phyloP scores from a whole-genome alignment of 2,113 vertebrate species.

The Laticauda laticaudata region DNA sequence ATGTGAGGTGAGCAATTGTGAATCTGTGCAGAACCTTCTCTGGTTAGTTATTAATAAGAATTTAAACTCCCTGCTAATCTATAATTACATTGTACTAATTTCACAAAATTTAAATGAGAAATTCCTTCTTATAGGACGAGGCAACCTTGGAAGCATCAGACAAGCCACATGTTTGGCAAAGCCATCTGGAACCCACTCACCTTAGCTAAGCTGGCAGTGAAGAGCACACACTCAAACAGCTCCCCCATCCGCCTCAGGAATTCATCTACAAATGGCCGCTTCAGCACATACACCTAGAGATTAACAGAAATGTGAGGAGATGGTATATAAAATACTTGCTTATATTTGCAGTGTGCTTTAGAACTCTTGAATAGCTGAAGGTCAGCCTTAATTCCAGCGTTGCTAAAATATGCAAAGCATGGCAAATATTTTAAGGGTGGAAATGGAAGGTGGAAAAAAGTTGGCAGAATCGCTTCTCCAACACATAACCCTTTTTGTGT shows the following conservation, averaged over 20 bases:
- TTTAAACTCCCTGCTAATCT: background rate
- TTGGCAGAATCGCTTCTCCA: background rate
- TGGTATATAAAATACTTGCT: background rate
- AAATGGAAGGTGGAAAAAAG: background rate
- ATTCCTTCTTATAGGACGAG: background rate
- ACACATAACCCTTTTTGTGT: background rate
- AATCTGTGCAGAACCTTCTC: background rate
- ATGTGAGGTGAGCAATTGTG: background rate
- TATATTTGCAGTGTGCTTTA: background rate
- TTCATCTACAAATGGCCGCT: constrained; percentile 87
- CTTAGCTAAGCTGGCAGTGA: constrained; percentile 90
- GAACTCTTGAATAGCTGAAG: background rate
- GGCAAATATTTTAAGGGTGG: background rate
- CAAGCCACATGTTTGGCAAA: background rate
- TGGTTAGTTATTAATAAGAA: background rate
- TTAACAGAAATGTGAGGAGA: background rate
- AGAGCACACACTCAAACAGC: constrained; percentile 88
- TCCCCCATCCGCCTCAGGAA: constrained; percentile 89
- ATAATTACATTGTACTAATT: background rate
- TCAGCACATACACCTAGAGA: constrained; percentile 85
- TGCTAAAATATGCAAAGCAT: background rate
- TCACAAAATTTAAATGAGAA: background rate
- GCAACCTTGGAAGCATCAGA: background rate
- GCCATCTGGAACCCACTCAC: constrained; percentile 58
- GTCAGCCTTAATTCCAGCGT: background rate